Evolutionary conservation across 2,888 invertebrate genomes (phyloP), one percentile per base, ranked within the genome.

Genomic region (Cacoxenus indagator): DNA sequence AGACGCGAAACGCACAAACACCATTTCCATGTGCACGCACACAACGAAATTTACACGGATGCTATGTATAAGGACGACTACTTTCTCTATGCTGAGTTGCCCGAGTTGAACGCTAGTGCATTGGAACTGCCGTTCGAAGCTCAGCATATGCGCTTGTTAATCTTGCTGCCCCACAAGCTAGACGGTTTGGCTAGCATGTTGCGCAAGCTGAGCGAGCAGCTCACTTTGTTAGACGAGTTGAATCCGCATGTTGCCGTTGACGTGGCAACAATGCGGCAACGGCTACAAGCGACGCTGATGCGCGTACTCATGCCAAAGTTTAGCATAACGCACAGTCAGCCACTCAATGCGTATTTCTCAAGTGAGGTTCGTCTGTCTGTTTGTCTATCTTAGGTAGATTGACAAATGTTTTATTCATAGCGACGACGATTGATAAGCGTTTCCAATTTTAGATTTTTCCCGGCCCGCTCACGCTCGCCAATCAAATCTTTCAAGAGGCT

Each of bases 41-140:
- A 45, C 62, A 67, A n/a, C 68, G 61, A 67, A 31, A 45, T 65
- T 5, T 71, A 72, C 64, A 62, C 70, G n/a, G 75, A 77, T 54
- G 70, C 68, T 66, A 70, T 78, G 70, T 68, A 71, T 43, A 78
- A 78, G 65, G 76, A 78, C 61, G 76, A 75, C n/a, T 73, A 75
- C 2, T 78, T 78, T 19, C 70, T 64, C 2, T 77, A 74, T 57
- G 69, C 55, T n/a, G 55, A 65, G 3, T 29, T 76, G 59, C 65
- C 70, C 0, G 70, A 72, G n/a, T 57, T 78, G 48, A 75, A 78
- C 68, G 76, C 75, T 5, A 75, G 72, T 26, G 76, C 77, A 17
- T 70, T 78, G 67, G 73, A 76, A 64, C 59, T 78, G 29, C 71
- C 76, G 2, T 55, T 77, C 22, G 68, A 67, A 37, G 59, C 59